These are phyloP conservation scores for Drosophila kanekoi DNA, from an alignment of 2,888 invertebrate species.

Conservation along the genomic window DNA sequence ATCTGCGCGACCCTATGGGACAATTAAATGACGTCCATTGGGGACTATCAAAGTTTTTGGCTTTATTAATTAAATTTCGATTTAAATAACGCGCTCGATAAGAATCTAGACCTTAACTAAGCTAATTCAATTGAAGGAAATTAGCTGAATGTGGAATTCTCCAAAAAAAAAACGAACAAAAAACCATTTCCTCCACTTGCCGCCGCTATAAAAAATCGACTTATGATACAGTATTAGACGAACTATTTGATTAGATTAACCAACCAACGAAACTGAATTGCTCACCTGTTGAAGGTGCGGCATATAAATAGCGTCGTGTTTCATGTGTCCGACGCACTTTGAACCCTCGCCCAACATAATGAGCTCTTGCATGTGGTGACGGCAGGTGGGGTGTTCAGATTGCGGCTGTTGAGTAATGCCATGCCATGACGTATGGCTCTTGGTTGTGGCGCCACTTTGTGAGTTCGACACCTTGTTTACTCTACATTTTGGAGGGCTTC, in stretches of 20 bases:
- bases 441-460: slow-evolving; percentile 23
- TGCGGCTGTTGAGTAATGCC: slow-evolving; percentile 35
- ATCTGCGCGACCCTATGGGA: slow-evolving; percentile 7
- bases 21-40: slow-evolving; percentile 4
- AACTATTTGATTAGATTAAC: slow-evolving; percentile 58
- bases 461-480: slow-evolving; percentile 1
- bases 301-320: slow-evolving; percentile 55
- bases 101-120: slow-evolving; percentile 8
- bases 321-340: slow-evolving; percentile 58
- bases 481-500: not conserved
- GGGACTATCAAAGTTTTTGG: slow-evolving; percentile 12
- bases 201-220: slow-evolving; percentile 18
- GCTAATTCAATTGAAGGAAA: slow-evolving; percentile 46
- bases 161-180: slow-evolving; percentile 2
- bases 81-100: slow-evolving; percentile 11
- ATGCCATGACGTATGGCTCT: slow-evolving; percentile 13
- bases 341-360: slow-evolving; percentile 51
- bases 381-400: slow-evolving; percentile 9
- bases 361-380: slow-evolving; percentile 7
- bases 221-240: slow-evolving; percentile 3
- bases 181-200: not conserved
- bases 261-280: slow-evolving; percentile 1
- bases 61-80: slow-evolving; percentile 32
- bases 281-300: slow-evolving; percentile 17
- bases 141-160: slow-evolving; percentile 2